Evolutionary conservation across 1,140 invertebrate species (phyloP), one percentile per base, ranked within the genome.

Genomic region (Rhyacophila brunnea): DNA sequence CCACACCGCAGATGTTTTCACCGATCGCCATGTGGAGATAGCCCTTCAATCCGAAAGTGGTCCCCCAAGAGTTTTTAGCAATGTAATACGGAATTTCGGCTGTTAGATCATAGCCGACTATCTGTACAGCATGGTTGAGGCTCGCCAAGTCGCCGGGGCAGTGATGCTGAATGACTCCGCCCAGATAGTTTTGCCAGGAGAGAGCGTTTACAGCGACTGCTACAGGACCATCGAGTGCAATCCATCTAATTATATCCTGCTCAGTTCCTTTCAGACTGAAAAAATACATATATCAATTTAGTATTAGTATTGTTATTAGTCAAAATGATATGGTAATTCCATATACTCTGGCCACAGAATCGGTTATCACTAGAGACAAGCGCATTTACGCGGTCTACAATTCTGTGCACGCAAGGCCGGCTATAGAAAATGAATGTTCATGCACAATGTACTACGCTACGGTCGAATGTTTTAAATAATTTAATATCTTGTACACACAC

Each of bases 121-220:
- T 85, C 72, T 90, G 85, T 0, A 93, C 90, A 1, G 92, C 91
- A 72, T 95, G 93, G 75, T 95, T 95, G 18, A 87, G 69, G 65
- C 84, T 85, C 11, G 79, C 73, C 1, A 79, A 71, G 11, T 75
- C 72, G 4, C 81, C 81, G 43, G 85, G 83, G 75, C 91, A 93
- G 67, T 93, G 87, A 68, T 83, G 90, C 67, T 92, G 87, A 68
- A 95, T 91, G 32, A 93, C 82, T 1, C 92, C 93, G 0, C 90
- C 91, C 6, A 93, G 77, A 71, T 95, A 95, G 71, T 92, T 87
- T 70, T 93, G 89, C 93, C 93, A 95, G 1, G 86, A 86, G 10
- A 88, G 77, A 1, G 91, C 91, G 76, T 95, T 93, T 0, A 94
- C 88, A 0, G 89, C 88, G 1, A 85, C 90, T 0, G 86, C 81